Evolutionary conservation across 2,113 vertebrate species (phyloP), one percentile per base, ranked within the genome.

Genomic region (Eulemur rufifrons): DNA sequence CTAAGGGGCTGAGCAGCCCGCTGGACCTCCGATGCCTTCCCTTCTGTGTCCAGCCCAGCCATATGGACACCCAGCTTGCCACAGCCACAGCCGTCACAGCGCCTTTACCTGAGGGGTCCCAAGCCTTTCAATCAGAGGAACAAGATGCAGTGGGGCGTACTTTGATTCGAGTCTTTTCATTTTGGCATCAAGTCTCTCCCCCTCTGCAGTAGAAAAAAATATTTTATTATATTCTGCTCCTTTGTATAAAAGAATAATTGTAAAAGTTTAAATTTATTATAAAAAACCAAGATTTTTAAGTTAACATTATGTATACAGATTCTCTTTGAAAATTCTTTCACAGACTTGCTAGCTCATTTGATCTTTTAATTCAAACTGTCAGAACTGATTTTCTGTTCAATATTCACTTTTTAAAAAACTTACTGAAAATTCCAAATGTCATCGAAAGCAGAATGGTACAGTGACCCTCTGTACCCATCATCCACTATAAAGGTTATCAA

Each of bases 111-210:
- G 99, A 45, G 99, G 99, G 71, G 99, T 99, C 89, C 99, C 99
- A 66, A 99, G 97, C 54, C 99, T 98, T 96, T 99, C 99, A 56
- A 99, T 99, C 56, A 99, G 98, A 37, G 99, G 99, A 85, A 99
- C 99, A 45, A 99, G 98, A 83, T 99, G 99, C 66, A 99, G 98
- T 0, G 99, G 99, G 42, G 99, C 99, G 1, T 99, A 99, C 96
- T 99, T 99, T 39, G 99, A 98, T 96, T 99, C 99, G 47, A 99
- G 97, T 66, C 99, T 98, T 80, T 99, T 99, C 99, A 99, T 99
- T 98, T 99, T 99, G 85, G 99, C 99, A 96, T 99, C 99, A 2
- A 99, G 98, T 80, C 99, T 99, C 97, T 99, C 99, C 13, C 99
- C 99, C 98, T 99, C 99, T 99, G 95, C 34, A 98, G 97, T 98